These are phyloP conservation scores for Tapirus indicus DNA, from an alignment of 2,797 vertebrate species.

Conservation along the genomic window DNA sequence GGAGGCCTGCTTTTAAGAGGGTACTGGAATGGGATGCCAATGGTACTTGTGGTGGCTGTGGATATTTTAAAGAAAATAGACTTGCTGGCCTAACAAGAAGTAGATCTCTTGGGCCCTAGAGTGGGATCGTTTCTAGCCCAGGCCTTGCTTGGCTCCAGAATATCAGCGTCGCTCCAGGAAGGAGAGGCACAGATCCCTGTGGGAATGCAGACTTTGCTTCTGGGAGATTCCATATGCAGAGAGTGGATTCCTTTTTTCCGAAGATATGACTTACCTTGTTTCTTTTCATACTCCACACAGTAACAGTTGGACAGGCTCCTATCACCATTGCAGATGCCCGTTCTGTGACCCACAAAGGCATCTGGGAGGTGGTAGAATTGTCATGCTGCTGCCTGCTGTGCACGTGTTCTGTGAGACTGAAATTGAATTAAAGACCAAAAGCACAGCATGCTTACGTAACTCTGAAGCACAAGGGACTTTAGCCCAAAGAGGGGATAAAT, in stretches of 20 bases:
- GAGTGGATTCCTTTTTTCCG: neutral
- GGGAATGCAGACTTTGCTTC: neutral
- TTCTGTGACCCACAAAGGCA: neutral
- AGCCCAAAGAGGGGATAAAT: neutral
- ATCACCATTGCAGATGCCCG: fast-evolving
- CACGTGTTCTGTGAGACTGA: neutral
- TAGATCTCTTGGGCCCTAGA: neutral
- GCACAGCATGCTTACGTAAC: neutral
- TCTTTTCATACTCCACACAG: neutral
- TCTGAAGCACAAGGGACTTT: neutral
- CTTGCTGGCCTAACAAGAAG: neutral
- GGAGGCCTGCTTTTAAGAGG: neutral
- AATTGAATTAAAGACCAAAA: neutral
- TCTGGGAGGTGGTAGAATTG: neutral
- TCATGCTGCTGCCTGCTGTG: fast-evolving
- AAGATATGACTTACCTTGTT: fast-evolving
- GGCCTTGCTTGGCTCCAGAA: neutral
- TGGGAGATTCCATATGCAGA: neutral
- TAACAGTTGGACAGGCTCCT: neutral
- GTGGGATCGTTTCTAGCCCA: neutral
- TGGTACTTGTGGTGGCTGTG: neutral
- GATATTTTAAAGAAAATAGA: neutral
- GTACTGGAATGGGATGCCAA: neutral
- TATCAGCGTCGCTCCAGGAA: neutral
- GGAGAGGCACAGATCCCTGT: neutral